Base-by-base conservation (phyloP, 2,888 invertebrate species). In the Stenurella melanura region DNA sequence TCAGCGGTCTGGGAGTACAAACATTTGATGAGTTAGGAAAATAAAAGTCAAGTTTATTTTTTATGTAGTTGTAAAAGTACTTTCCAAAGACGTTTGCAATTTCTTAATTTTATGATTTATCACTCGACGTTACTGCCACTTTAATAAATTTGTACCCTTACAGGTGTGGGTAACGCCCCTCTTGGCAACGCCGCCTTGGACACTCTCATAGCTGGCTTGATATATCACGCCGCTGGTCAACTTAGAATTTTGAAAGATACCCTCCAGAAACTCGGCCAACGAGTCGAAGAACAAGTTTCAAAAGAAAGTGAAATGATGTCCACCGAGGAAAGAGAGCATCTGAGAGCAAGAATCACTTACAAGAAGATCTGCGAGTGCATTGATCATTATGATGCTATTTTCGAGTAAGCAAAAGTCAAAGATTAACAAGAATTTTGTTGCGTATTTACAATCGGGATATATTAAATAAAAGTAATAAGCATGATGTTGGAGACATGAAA, bases 101-200 rank as follows among this genome's bases (percentile, higher is more conserved):
- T n/a, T n/a, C n/a, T n/a, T n/a, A n/a, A n/a, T 54, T 15, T 54
- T 9, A 64, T 67, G 68, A 58, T 73, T 70, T 42, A n/a, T 9
- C 9, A 34, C 3, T 34, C 7, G 7, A 2, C 6, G 9, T 9
- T 7, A 34, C 30, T 34, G 7, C 12, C 12, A 7, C 1, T 42
- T 2, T 3, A 42, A 42, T 12, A 42, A 15, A 42, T 42, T 42
- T n/a, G 15, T 50, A 57, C n/a, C 77, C 68, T 83, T 80, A 34
- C 69, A 85, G 84, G 80, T 72, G 86, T 91, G 57, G 86, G 87
- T 56, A 84, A 90, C 50, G 90, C 90, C 0, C 91, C 91, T 0
- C 87, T 86, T 76, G 86, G 91, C 75, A 92, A 92, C 83, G 89
- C 91, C 0, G 89, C 89, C 73, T 90, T 91, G 75, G 92, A 92